Conservation (phyloP, 2,797 vertebrate species). For the Intellagama lesueurii region DNA sequence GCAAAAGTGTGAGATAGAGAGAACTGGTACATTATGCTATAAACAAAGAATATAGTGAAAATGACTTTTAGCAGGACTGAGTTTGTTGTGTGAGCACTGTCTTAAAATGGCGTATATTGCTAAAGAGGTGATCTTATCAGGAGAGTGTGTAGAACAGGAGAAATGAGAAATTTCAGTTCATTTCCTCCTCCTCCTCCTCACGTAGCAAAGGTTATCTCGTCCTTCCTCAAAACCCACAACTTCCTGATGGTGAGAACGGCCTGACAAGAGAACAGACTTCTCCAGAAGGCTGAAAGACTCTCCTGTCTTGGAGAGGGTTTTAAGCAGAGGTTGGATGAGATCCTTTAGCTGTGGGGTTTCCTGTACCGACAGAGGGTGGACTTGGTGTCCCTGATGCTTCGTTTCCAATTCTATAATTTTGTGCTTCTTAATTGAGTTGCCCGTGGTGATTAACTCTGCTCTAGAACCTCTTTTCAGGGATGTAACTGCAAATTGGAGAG, state of each 20-base stretch:
- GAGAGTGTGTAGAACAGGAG: too few species aligned
- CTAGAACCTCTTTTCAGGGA: neutral
- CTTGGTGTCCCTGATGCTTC: too few species aligned
- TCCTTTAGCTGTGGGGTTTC: too few species aligned
- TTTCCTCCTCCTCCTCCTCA: neutral
- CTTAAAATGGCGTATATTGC: slow-evolving; percentile 15
- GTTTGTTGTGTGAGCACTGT: slow-evolving; percentile 41
- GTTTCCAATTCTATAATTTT: too few species aligned
- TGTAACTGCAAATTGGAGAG: neutral
- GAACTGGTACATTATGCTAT: slow-evolving; percentile 13
- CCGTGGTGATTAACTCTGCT: neutral
- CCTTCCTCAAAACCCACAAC: too few species aligned
- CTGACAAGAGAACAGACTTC: too few species aligned
- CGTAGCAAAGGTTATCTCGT: neutral
- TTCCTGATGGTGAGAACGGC: too few species aligned
- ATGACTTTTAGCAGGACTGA: slow-evolving; percentile 59
- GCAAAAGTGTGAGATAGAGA: too few species aligned
- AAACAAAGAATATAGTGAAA: neutral
- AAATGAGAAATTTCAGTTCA: neutral
- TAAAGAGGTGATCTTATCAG: neutral
- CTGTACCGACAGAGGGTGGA: too few species aligned
- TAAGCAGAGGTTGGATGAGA: too few species aligned
- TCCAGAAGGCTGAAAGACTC: too few species aligned
- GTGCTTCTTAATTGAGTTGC: neutral
- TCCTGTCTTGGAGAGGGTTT: too few species aligned